Evolutionary conservation across 2,797 vertebrate genomes (phyloP).

Genomic region (Rhinella marina): DNA sequence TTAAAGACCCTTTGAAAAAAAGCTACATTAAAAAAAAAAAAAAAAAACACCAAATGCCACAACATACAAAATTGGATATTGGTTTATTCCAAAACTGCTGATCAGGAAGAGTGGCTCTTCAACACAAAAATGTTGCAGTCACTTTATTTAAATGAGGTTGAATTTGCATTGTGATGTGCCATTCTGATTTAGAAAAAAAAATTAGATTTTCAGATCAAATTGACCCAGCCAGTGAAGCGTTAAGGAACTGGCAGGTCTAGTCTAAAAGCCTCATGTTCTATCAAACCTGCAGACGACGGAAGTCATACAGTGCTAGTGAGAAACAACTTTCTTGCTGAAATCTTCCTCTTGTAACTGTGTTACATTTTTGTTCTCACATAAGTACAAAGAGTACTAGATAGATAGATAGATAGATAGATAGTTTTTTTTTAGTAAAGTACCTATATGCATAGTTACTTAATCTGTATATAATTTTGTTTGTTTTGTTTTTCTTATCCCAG

Average conservation of each 20-base stretch:
- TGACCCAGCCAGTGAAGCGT: slow-evolving; percentile 99
- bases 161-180: slow-evolving; percentile 99
- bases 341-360: slow-evolving; percentile 69
- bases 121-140: slow-evolving; percentile 98
- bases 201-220: slow-evolving; percentile 99
- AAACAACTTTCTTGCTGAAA: slow-evolving; percentile 82
- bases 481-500: slow-evolving; percentile 63
- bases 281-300: slow-evolving; percentile 87
- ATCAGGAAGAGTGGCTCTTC: slow-evolving; percentile 99
- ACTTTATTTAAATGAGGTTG: slow-evolving; percentile 99
- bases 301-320: slow-evolving; percentile 76
- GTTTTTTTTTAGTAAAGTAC: neutral
- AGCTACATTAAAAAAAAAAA: slow-evolving; percentile 91
- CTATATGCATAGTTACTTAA: neutral
- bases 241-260: slow-evolving; percentile 97
- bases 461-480: slow-evolving; percentile 18
- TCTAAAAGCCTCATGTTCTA: slow-evolving; percentile 98
- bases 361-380: slow-evolving; percentile 68
- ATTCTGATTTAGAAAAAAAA: slow-evolving; percentile 99
- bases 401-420: neutral
- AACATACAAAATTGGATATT: slow-evolving; percentile 98
- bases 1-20: slow-evolving; percentile 95
- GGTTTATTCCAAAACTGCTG: slow-evolving; percentile 99
- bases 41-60: slow-evolving; percentile 99
- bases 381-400: slow-evolving; percentile 44